phyloP scores from a whole-genome alignment of 2,113 vertebrate genomes.

The Xenus cinereus region DNA sequence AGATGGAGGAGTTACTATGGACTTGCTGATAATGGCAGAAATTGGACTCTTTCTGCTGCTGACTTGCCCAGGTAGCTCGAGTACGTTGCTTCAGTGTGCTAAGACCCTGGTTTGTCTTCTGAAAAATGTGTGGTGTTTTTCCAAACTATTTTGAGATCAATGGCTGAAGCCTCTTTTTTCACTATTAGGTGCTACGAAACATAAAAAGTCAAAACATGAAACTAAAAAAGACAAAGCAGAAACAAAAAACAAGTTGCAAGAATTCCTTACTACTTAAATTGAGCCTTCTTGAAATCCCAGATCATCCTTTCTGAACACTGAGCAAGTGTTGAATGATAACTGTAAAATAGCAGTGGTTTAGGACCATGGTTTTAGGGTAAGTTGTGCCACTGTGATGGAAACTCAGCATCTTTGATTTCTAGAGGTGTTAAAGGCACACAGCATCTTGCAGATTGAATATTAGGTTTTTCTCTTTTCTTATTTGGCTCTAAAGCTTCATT shows the following conservation, averaged over 20 bases:
- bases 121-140: background rate
- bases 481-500: background rate
- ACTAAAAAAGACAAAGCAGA: background rate
- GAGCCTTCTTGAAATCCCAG: background rate
- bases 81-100: background rate
- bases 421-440: background rate
- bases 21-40: background rate
- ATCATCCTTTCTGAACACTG: background rate
- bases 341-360: background rate
- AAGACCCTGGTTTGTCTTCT: background rate
- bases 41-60: background rate
- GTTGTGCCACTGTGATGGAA: background rate
- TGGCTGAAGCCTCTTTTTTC: background rate
- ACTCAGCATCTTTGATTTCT: background rate
- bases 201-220: background rate
- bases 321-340: background rate
- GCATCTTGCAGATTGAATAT: background rate
- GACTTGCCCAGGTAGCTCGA: background rate
- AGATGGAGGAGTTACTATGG: background rate
- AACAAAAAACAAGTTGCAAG: background rate
- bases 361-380: background rate
- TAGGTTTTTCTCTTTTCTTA: background rate
- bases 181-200: background rate
- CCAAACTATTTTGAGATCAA: background rate
- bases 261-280: background rate